These are phyloP conservation scores for Epinotia bilunana DNA, from an alignment of 2,888 invertebrate species.

Conservation along the genomic window DNA sequence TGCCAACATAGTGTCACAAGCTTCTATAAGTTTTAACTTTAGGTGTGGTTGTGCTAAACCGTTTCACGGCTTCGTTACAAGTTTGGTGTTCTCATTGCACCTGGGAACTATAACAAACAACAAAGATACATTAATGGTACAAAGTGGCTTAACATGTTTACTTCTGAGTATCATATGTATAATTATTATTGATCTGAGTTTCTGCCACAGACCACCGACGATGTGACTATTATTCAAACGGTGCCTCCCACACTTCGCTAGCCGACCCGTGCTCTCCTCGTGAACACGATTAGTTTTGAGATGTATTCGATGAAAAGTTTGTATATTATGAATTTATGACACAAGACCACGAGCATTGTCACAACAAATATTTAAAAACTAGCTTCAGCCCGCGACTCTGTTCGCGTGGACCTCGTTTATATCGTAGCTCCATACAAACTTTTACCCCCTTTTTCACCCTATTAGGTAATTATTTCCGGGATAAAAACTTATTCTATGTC, in stretches of 20 bases:
- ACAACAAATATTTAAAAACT: background rate
- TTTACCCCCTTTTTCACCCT: no score
- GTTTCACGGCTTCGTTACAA: background rate
- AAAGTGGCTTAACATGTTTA: background rate
- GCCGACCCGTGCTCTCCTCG: conserved; percentile 4
- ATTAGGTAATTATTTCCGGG: no score
- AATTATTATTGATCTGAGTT: background rate
- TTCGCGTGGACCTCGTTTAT: no score
- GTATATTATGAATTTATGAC: background rate
- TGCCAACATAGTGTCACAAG: conserved; percentile 2
- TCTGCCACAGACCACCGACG: conserved; percentile 18
- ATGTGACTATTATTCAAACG: conserved; percentile 27
- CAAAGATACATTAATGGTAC: background rate
- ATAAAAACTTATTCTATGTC: no score
- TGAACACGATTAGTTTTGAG: conserved; percentile 4
- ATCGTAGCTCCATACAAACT: no score
- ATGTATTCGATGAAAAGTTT: background rate
- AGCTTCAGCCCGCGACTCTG: no score
- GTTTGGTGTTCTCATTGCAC: background rate
- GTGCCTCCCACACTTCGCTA: conserved; percentile 24
- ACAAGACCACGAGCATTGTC: background rate
- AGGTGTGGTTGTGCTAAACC: background rate
- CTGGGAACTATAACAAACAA: background rate
- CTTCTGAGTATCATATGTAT: background rate
- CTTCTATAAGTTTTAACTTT: background rate